Evolutionary conservation across 2,797 vertebrate species (phyloP), one percentile per base, ranked within the genome.

Genomic region (Percopsis omiscomaycus): DNA sequence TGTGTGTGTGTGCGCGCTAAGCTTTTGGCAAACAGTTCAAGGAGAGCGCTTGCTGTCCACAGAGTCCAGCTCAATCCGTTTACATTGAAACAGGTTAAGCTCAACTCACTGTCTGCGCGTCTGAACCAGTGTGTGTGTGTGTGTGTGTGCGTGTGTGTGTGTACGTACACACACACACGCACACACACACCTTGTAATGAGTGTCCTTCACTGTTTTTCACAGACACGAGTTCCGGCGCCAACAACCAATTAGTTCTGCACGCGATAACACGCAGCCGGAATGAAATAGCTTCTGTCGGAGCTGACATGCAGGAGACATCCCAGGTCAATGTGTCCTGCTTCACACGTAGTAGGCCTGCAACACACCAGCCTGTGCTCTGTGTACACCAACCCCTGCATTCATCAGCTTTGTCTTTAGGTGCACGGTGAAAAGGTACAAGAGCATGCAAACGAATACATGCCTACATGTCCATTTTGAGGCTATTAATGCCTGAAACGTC

Each of bases 191-290:
- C 66, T 77, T 82, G 69, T 75, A 69, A 79, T 61, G 75, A 88
- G 78, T 80, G 88, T 88, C 85, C 86, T 86, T 86, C 81, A 77
- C 65, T 71, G 56, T 64, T 71, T 76, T 69, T 58, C 60, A 64
- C 47, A 66, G 67, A 77, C 58, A 14, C 65, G 69, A 83, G 69
- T 78, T 78, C 73, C 66, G 68, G 74, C 57, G 29, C 82, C 83
- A 88, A 84, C 82, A 89, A 78, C 78, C 84, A 89, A 90, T 90
- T 89, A 85, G 84, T 87, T 86, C 79, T 72, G 75, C 84, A 61
- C 66, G 65, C 74, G 80, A 87, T 79, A 79, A 76, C 84, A 80
- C 78, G 74, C 30, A 81, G 82, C 68, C 32, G 68, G 78, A 71
- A 86, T 83, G 86, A 84, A 83, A 76, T 50, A 76, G 75, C 75